Evolutionary conservation across 2,797 vertebrate genomes (phyloP).

Genomic region (Microctenopoma steveboyesi): DNA sequence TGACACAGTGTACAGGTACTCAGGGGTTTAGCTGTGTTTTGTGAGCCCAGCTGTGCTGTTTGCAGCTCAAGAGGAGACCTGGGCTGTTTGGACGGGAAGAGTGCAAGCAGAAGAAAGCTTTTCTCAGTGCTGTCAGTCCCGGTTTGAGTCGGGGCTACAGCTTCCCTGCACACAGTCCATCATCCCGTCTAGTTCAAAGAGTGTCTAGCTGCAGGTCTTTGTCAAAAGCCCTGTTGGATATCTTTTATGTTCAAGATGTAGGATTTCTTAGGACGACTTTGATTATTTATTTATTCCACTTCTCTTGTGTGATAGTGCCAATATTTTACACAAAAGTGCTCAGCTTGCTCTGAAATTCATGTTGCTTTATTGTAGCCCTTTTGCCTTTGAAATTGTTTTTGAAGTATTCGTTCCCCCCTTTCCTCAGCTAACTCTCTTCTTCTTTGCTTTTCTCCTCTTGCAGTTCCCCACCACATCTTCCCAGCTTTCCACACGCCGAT

Average conservation of each 20-base stretch:
- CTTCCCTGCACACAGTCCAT: slow-evolving; percentile 85
- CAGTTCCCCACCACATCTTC: slow-evolving; percentile 93
- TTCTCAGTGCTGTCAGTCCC: slow-evolving; percentile 81
- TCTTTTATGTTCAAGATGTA: slow-evolving; percentile 95
- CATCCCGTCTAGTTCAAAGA: slow-evolving; percentile 91
- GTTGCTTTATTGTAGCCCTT: slow-evolving; percentile 81
- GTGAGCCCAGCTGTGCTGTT: slow-evolving; percentile 1
- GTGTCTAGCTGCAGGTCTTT: slow-evolving; percentile 91
- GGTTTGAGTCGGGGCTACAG: slow-evolving; percentile 81
- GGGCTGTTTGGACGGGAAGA: slow-evolving; percentile 16
- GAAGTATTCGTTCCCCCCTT: slow-evolving; percentile 40
- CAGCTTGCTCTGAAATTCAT: slow-evolving; percentile 86
- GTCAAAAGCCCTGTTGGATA: slow-evolving; percentile 91
- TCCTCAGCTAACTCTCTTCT: slow-evolving; percentile 32
- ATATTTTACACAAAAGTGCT: slow-evolving; percentile 84
- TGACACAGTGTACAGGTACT: background rate
- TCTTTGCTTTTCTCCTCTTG: slow-evolving; percentile 38
- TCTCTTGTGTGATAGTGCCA: slow-evolving; percentile 88
- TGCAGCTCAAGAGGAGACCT: slow-evolving; percentile 14
- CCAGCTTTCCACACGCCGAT: slow-evolving; percentile 94
- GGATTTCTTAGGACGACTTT: slow-evolving; percentile 91
- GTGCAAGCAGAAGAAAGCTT: slow-evolving; percentile 59
- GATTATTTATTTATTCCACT: slow-evolving; percentile 96
- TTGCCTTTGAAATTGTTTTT: slow-evolving; percentile 84
- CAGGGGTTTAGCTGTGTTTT: slow-evolving; percentile 6